These are phyloP conservation scores for Acrossocheilus wenchowensis DNA, from an alignment of 2,797 vertebrate genomes.

Conservation along the genomic window DNA sequence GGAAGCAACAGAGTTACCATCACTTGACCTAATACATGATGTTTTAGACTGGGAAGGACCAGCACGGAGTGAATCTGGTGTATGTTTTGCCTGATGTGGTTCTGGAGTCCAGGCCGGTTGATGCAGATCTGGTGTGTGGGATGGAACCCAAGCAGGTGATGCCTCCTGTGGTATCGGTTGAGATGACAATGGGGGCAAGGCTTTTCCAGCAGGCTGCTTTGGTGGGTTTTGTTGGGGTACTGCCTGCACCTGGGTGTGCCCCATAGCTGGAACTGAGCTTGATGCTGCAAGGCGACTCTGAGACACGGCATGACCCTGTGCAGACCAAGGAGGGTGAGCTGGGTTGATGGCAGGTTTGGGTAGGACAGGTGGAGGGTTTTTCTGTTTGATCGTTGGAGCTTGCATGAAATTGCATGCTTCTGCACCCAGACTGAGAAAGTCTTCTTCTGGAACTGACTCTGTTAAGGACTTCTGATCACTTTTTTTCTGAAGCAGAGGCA, in stretches of 20 bases:
- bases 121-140: constrained; percentile 68
- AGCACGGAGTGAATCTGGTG: constrained; percentile 68
- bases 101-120: constrained; percentile 72
- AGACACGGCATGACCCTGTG: constrained; percentile 69
- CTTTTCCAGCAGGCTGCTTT: constrained; percentile 68
- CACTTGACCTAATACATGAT: constrained; percentile 67
- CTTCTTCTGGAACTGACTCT: constrained; percentile 90
- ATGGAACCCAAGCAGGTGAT: constrained; percentile 62
- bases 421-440: constrained; percentile 96
- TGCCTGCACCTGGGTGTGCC: constrained; percentile 64
- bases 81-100: constrained; percentile 70
- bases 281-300: constrained; percentile 72
- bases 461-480: constrained; percentile 85
- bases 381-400: constrained; percentile 85
- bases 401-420: constrained; percentile 99
- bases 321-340: constrained; percentile 85
- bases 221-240: constrained; percentile 64
- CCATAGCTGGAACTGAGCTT: constrained; percentile 55
- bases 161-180: constrained; percentile 67
- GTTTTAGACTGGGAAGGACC: constrained; percentile 65
- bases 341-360: constrained; percentile 90
- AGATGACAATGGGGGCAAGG: constrained; percentile 69
- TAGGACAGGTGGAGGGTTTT: constrained; percentile 94
- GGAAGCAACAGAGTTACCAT: constrained; percentile 69
- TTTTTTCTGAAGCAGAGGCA: constrained; percentile 71